A percentile compares a stretch with the other conserved stretches of the same genome.
Evolutionary conservation across 1,140 invertebrate species (phyloP).

Genomic region (Drosophila kohkoa): DNA sequence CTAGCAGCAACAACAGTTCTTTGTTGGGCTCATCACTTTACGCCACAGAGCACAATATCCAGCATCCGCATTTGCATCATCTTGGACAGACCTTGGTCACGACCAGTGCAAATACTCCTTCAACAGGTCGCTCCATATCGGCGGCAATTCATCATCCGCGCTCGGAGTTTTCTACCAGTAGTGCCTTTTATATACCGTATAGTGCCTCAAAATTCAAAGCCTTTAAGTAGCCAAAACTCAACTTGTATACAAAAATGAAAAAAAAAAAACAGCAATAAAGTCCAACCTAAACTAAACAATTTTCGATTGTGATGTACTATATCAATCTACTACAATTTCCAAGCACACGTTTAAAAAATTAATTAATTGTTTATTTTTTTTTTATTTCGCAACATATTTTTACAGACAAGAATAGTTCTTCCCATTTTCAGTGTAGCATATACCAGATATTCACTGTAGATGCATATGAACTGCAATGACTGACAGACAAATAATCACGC

Average conservation of each 20-base stretch:
- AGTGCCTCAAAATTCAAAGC: slow-evolving; percentile 84
- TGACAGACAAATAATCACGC: too few species aligned
- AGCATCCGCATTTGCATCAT: slow-evolving; percentile 10
- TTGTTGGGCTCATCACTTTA: slow-evolving; percentile 30
- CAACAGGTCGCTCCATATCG: slow-evolving; percentile 76
- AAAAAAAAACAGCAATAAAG: slow-evolving; percentile 58
- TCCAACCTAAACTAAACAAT: slow-evolving; percentile 10
- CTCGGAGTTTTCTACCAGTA: slow-evolving; percentile 61
- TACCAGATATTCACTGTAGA: too few species aligned
- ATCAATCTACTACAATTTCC: too few species aligned
- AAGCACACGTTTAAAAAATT: too few species aligned
- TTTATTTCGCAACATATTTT: too few species aligned
- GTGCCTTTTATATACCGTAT: slow-evolving; percentile 79
- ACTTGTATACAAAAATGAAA: slow-evolving; percentile 42
- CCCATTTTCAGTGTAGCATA: too few species aligned
- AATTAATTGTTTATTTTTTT: too few species aligned
- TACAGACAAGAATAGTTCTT: too few species aligned
- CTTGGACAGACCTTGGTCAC: slow-evolving; percentile 12
- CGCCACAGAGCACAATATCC: background rate
- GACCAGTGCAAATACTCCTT: slow-evolving; percentile 71
- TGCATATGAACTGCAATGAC: too few species aligned
- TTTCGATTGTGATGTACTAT: too few species aligned
- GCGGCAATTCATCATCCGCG: slow-evolving; percentile 77
- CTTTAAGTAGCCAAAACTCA: slow-evolving; percentile 72
- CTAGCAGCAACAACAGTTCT: slow-evolving; percentile 62